Evolutionary conservation across 2,113 vertebrate species (phyloP).

Genomic region (Osmerus eperlanus): DNA sequence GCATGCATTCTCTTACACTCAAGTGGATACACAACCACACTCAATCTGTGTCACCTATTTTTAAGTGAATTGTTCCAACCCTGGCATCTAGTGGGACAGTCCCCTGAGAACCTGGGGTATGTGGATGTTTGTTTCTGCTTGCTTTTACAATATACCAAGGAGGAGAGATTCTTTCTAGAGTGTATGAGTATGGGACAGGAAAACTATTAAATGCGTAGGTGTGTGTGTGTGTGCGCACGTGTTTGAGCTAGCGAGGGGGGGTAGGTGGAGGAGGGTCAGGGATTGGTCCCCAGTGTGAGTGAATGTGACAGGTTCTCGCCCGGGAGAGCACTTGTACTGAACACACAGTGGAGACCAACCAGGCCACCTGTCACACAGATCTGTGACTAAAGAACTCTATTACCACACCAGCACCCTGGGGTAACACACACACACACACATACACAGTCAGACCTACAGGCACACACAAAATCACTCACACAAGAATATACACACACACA

Average conservation of each 20-base stretch:
- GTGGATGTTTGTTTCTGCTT: not conserved
- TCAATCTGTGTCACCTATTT: constrained; percentile 25
- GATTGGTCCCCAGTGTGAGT: constrained; percentile 61
- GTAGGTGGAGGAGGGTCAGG: constrained; percentile 32
- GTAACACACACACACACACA: constrained; percentile 21
- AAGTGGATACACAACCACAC: not conserved
- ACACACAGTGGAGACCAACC: constrained; percentile 60
- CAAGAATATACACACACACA: constrained; percentile 7
- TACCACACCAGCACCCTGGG: constrained; percentile 51
- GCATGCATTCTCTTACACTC: not conserved
- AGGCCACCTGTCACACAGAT: constrained; percentile 67
- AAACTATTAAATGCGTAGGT: not conserved
- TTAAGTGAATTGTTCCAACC: constrained; percentile 10
- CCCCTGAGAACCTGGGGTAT: not conserved
- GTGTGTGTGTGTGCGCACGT: no score
- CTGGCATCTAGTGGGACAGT: not conserved
- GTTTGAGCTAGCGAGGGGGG: constrained; percentile 10
- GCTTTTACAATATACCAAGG: not conserved
- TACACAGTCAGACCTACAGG: constrained; percentile 16
- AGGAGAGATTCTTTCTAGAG: not conserved
- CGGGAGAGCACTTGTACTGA: constrained; percentile 66
- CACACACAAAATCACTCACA: not conserved
- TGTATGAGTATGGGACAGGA: not conserved
- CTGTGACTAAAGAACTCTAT: constrained; percentile 67
- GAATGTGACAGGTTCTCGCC: constrained; percentile 68